Evolutionary conservation across 2,113 vertebrate genomes (phyloP).

Genomic region (Ceyx melanurus): DNA sequence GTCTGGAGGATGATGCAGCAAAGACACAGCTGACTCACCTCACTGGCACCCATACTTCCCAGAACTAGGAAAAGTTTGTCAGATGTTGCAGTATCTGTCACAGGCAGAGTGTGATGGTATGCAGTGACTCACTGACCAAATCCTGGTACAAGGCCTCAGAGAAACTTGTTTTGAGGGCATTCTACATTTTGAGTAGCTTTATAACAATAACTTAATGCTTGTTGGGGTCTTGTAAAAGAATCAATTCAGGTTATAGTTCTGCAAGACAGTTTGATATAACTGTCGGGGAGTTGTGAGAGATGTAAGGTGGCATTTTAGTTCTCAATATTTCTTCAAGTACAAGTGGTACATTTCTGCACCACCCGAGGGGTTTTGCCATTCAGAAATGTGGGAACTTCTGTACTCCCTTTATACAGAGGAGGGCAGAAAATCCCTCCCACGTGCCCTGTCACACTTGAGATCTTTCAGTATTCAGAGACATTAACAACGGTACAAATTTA

Average conservation of each 20-base stretch:
- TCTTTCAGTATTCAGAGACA: not conserved
- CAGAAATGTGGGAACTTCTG: not conserved
- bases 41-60: not conserved
- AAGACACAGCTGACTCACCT: not conserved
- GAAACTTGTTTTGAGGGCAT: not conserved
- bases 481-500: not conserved
- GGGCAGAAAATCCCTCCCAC: not conserved
- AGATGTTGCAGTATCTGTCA: not conserved
- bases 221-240: not conserved
- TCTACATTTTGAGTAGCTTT: not conserved
- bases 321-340: not conserved
- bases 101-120: not conserved
- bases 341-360: not conserved
- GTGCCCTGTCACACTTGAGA: not conserved
- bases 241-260: not conserved
- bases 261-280: not conserved
- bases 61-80: not conserved
- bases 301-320: not conserved
- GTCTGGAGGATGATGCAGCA: slow-evolving; percentile 23
- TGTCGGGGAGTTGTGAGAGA: not conserved
- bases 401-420: not conserved
- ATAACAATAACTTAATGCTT: not conserved
- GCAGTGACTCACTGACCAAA: slow-evolving; percentile 1
- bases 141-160: not conserved
- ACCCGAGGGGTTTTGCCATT: not conserved